These are phyloP conservation scores for Piliocolobus tephrosceles DNA, from an alignment of 2,113 vertebrate species.

Conservation along the genomic window DNA sequence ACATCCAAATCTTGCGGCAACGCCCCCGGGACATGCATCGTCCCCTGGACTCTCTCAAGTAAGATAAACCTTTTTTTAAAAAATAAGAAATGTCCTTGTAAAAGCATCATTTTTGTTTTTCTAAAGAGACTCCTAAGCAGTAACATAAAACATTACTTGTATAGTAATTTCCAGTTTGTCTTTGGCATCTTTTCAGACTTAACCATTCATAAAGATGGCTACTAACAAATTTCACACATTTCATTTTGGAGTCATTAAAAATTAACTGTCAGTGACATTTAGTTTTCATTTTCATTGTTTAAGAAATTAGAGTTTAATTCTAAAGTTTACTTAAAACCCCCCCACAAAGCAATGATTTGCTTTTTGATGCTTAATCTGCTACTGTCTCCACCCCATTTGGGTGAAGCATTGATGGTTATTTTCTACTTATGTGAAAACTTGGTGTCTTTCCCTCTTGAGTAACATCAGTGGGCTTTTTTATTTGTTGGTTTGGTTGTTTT, in stretches of 20 bases:
- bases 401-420: not conserved
- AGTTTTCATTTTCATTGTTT: slow-evolving; percentile 27
- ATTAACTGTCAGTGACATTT: not conserved
- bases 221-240: not conserved
- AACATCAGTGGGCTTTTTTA: not conserved
- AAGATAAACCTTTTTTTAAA: slow-evolving; percentile 77
- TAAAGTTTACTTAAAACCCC: not conserved
- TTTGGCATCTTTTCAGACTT: not conserved
- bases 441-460: not conserved
- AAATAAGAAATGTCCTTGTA: slow-evolving; percentile 6
- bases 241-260: slow-evolving; percentile 9
- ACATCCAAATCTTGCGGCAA: slow-evolving; percentile 94
- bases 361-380: not conserved
- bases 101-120: not conserved
- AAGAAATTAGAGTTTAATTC: not conserved
- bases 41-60: slow-evolving; percentile 97
- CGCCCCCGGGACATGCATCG: slow-evolving; percentile 95
- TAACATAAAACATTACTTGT: not conserved
- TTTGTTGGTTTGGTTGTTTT: not conserved
- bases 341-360: not conserved
- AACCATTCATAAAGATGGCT: not conserved
- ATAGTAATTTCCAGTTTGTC: not conserved
- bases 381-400: not conserved
- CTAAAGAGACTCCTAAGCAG: not conserved
- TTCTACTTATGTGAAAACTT: not conserved